Conservation (phyloP, 37 sponge, comb jelly and placozoan species). For the Ianthella basta region DNA sequence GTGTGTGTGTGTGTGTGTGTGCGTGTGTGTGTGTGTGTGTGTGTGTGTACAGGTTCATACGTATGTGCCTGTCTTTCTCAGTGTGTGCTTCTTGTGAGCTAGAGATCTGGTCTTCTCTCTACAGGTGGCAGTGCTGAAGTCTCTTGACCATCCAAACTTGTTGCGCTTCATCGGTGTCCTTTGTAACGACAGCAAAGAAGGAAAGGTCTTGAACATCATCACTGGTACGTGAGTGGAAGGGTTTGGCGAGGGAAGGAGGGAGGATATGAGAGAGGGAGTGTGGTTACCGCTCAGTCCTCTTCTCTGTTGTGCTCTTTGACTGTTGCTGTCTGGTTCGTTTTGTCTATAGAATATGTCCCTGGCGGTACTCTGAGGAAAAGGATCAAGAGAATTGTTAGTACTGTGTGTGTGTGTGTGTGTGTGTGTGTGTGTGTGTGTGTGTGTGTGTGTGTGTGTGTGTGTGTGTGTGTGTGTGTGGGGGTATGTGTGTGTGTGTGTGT, state of each 20-base stretch:
- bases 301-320: too few species aligned
- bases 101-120: background rate
- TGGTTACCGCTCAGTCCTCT: too few species aligned
- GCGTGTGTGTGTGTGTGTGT: constrained; percentile 20
- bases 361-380: background rate
- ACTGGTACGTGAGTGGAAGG: constrained; percentile 58
- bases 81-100: constrained; percentile 13
- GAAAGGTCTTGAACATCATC: constrained; percentile 67
- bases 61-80: constrained; percentile 30
- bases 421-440: background rate
- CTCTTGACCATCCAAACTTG: constrained; percentile 78
- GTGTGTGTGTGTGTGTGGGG: constrained; percentile 2
- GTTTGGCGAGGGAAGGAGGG: background rate
- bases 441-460: constrained; percentile 19
- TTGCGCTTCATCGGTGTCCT: constrained; percentile 85
- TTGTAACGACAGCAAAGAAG: constrained; percentile 39
- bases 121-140: constrained; percentile 72
- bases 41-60: constrained; percentile 38
- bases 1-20: background rate
- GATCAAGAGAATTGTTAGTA: too few species aligned
- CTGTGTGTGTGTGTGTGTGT: constrained; percentile 1
- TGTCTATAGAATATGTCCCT: background rate
- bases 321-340: too few species aligned
- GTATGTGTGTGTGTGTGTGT: constrained; percentile 12
- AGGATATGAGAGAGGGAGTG: background rate